A percentile compares a stretch with the other conserved stretches of the same genome.
Evolutionary conservation across 1,140 invertebrate species (phyloP).

Genomic region (Lepidostoma basale): DNA sequence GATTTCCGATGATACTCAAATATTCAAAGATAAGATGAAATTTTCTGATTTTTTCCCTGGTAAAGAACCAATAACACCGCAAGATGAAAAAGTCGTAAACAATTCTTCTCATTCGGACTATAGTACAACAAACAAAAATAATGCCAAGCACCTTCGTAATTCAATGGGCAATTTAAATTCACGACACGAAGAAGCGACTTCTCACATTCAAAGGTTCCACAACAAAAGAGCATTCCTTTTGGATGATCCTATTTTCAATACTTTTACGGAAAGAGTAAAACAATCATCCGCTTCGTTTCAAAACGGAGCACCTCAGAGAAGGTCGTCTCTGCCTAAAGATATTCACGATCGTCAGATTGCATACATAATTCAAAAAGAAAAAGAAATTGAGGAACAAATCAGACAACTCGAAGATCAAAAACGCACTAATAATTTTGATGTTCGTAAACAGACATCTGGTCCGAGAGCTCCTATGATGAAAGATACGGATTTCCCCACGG

Average conservation of each 20-base stretch:
- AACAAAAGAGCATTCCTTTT: constrained; percentile 40
- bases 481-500: background rate
- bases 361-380: constrained; percentile 71
- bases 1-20: background rate
- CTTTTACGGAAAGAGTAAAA: constrained; percentile 35
- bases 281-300: constrained; percentile 25
- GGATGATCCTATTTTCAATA: constrained; percentile 42
- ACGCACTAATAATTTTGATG: constrained; percentile 45
- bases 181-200: constrained; percentile 18
- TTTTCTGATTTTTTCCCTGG: background rate
- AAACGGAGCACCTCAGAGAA: constrained; percentile 50
- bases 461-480: constrained; percentile 35
- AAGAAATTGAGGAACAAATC: constrained; percentile 67
- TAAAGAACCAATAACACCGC: background rate
- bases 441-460: constrained; percentile 28
- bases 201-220: constrained; percentile 31
- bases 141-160: background rate
- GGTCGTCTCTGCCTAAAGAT: constrained; percentile 68
- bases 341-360: constrained; percentile 71
- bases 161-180: constrained; percentile 17
- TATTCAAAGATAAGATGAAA: constrained; percentile 9
- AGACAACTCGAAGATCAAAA: constrained; percentile 64
- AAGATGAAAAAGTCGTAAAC: constrained; percentile 9
- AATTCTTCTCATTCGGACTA: constrained; percentile 15
- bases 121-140: background rate